Conservation (phyloP, 2,797 vertebrate species). For the Rhinatrema bivittatum region DNA sequence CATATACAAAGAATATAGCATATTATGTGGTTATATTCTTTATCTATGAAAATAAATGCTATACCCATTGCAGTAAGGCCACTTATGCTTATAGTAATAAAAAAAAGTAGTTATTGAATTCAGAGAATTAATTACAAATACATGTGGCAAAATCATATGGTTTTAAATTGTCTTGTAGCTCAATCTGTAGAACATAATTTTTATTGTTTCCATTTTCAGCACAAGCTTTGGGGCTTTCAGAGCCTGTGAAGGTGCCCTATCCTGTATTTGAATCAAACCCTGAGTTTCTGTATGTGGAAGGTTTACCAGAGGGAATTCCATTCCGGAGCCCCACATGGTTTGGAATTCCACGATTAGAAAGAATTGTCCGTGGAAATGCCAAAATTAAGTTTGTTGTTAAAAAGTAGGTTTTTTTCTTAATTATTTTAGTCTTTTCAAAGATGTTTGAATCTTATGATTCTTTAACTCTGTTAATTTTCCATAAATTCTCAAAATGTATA, state of each 20-base stretch:
- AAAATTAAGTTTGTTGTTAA: conserved; percentile 65
- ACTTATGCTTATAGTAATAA: no score
- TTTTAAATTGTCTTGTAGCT: no score
- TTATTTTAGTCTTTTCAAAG: neutral
- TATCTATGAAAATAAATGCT: no score
- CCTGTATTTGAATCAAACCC: conserved; percentile 59
- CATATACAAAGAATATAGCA: no score
- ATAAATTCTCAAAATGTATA: neutral
- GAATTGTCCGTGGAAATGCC: conserved; percentile 52
- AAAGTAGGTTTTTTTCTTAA: conserved; percentile 47
- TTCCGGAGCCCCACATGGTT: conserved; percentile 72
- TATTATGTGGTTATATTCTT: no score
- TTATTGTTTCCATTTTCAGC: conserved; percentile 37
- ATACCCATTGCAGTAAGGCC: no score
- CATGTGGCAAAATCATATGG: no score
- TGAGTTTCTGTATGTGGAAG: conserved; percentile 49
- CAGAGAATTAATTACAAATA: no score
- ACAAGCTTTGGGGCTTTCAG: conserved; percentile 56
- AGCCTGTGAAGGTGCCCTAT: conserved; percentile 61
- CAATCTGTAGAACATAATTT: no score
- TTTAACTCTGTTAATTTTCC: no score
- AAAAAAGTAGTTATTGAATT: no score
- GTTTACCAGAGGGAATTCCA: conserved; percentile 65
- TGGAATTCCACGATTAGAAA: conserved; percentile 67
- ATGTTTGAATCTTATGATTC: neutral